Base-by-base conservation (phyloP, 2,113 vertebrate genomes). In the Eulemur rufifrons region DNA sequence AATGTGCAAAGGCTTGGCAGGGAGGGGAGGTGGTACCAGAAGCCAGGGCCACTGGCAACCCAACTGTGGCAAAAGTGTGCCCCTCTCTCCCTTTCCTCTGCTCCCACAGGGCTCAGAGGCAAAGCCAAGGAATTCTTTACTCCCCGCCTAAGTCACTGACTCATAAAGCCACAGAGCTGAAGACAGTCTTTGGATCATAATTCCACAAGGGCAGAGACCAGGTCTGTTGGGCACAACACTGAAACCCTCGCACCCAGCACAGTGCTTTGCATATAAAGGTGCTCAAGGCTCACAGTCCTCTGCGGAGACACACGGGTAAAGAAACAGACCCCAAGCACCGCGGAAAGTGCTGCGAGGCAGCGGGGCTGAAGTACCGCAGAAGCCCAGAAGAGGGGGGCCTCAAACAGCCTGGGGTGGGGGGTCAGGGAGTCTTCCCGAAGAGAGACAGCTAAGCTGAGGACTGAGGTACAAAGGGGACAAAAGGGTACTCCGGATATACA, bases 401-500 rank as follows among this genome's bases (percentile, higher is more conserved):
- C 89, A 54, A 32, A 66, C 3, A 85, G 69, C 25, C 27, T 23
- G 15, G 21, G 32, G 6, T 27, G 23, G 71, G 3, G 25, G 71
- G 4, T 47, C 25, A 42, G 56, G 23, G 45, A 89, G 9, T 52
- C 78, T 66, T 94, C 85, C 59, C 64, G 59, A 80, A 95, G 39
- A 80, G 93, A 47, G 32, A 77, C 12, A 50, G 63, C 52, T 34
- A 64, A 37, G 61, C 17, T 4, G 4, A 29, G 56, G 39, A 52
- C 15, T 32, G 4, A 50, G 20, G 29, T 1, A 11, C 25, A 81
- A 54, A 42, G 3, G 12, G 32, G 39, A 3, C 25, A 37, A 20
- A 52, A 14, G 54, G 27, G 14, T 25, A 8, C 13, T n/a, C 25
- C 0, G 4, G 54, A 13, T 37, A 37, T 2, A 82, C 0, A 17